Base-by-base conservation (phyloP, 2,113 vertebrate genomes). In the Oryzias woworae region DNA sequence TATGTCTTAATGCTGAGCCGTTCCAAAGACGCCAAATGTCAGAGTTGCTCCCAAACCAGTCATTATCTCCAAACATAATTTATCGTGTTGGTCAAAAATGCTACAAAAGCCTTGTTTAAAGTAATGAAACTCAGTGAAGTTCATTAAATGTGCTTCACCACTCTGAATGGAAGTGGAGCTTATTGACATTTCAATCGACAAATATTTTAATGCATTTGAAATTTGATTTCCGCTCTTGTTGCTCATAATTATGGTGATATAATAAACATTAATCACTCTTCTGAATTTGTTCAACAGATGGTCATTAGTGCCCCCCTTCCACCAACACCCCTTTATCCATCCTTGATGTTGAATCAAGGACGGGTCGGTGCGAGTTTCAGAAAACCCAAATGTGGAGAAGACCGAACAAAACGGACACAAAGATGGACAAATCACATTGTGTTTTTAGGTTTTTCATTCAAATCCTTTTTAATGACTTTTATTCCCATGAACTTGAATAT, bases 151-250 rank as follows among this genome's bases (percentile, higher is more conserved):
- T 69, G 56, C 62, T 44, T 45, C 26, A 56, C 68, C 64, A 49
- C 44, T 69, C 53, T 55, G 78, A 87, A 86, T 87, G 75, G 77
- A 75, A 84, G 74, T 46, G 46, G 58, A 66, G 74, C 75, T 75
- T 86, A 89, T 85, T 90, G 88, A 86, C 83, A 88, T 88, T 55
- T 58, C 74, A 82, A 86, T 88, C 59, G 83, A 90, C 88, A 85
- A 69, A 75, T 86, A 78, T 83, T 77, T 75, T 85, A 84, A 82
- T 77, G 80, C 57, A n/a, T 66, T 77, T 80, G 56, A 85, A 86
- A 89, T 88, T 79, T 78, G 78, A 87, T 86, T 89, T 82, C 62
- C 65, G 79, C n/a, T 82, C 57, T 66, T 77, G 72, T 71, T 82
- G 76, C 67, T 66, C 63, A 64, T 83, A 85, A 90, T 89, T 88